These are phyloP conservation scores for Abrostola triplasia DNA, from an alignment of 2,888 invertebrate species.

Conservation along the genomic window DNA sequence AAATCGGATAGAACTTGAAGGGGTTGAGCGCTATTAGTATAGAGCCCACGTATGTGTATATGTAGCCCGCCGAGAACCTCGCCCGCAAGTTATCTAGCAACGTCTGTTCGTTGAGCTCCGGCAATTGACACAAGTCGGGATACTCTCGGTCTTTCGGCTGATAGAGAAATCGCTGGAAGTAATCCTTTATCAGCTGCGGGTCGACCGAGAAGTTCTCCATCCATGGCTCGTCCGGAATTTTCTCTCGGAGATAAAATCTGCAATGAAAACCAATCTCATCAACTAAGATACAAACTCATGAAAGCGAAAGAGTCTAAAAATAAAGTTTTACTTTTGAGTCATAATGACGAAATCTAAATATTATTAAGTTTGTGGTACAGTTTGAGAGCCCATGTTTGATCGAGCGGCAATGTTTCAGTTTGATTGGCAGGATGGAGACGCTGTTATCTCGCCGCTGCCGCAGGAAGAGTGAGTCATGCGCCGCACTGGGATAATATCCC, in stretches of 20 bases:
- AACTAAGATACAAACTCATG: slow-evolving; percentile 17
- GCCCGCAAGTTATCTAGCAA: slow-evolving; percentile 96
- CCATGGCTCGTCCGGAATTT: slow-evolving; percentile 95
- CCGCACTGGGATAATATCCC: slow-evolving; percentile 75
- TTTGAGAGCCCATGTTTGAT: slow-evolving; percentile 73
- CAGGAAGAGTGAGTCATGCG: slow-evolving; percentile 85
- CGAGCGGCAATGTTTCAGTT: slow-evolving; percentile 74
- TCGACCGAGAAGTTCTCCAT: slow-evolving; percentile 96
- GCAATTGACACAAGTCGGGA: slow-evolving; percentile 98
- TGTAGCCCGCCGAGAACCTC: slow-evolving; percentile 96
- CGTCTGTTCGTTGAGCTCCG: slow-evolving; percentile 98
- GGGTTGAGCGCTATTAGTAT: slow-evolving; percentile 98
- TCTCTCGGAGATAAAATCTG: slow-evolving; percentile 96
- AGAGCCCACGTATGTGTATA: slow-evolving; percentile 98
- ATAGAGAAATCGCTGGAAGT: slow-evolving; percentile 96
- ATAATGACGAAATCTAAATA: slow-evolving; percentile 71
- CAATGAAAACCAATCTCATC: slow-evolving; percentile 56
- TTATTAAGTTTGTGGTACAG: slow-evolving; percentile 65
- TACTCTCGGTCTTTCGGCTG: slow-evolving; percentile 98
- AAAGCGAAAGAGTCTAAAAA: slow-evolving; percentile 55
- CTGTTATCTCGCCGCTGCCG: slow-evolving; percentile 79
- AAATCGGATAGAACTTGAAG: slow-evolving; percentile 98
- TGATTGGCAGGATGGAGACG: slow-evolving; percentile 85
- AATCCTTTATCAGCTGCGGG: slow-evolving; percentile 97
- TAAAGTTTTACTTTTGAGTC: slow-evolving; percentile 78